Percentiles rank a stretch among this genome's conserved stretches.
These are phyloP conservation scores for Apostichopus californicus DNA, from an alignment of 35 echinoderm and acorn worm species.

Conservation along the genomic window DNA sequence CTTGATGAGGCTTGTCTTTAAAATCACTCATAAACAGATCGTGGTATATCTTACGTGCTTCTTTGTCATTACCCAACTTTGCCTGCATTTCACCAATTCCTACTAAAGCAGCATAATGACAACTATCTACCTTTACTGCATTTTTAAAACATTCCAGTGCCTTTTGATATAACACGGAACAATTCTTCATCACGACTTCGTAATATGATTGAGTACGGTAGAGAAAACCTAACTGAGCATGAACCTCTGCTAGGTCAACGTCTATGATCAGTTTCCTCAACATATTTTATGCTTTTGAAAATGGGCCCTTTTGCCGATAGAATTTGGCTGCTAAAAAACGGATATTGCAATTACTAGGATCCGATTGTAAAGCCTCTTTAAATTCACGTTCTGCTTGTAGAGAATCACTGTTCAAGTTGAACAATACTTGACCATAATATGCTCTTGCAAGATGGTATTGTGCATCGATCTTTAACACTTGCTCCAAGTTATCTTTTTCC, in stretches of 20 bases:
- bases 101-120: not conserved
- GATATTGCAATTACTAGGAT: not conserved
- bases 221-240: not conserved
- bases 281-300: not conserved
- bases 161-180: not conserved
- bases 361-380: not conserved
- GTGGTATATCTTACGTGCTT: not conserved
- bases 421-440: not conserved
- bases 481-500: not conserved
- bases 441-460: not conserved
- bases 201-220: not conserved
- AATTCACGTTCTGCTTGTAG: not conserved
- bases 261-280: not conserved
- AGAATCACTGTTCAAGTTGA: not conserved
- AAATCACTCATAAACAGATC: not conserved
- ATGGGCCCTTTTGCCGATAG: not conserved
- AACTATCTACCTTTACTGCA: not conserved
- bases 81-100: not conserved
- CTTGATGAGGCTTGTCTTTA: not conserved
- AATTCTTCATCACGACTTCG: not conserved
- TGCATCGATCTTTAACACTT: not conserved
- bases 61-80: not conserved
- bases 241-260: not conserved
- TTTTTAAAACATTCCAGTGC: not conserved
- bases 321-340: not conserved